These are phyloP conservation scores for Struthio camelus DNA, from an alignment of 2,113 vertebrate genomes.

Conservation along the genomic window DNA sequence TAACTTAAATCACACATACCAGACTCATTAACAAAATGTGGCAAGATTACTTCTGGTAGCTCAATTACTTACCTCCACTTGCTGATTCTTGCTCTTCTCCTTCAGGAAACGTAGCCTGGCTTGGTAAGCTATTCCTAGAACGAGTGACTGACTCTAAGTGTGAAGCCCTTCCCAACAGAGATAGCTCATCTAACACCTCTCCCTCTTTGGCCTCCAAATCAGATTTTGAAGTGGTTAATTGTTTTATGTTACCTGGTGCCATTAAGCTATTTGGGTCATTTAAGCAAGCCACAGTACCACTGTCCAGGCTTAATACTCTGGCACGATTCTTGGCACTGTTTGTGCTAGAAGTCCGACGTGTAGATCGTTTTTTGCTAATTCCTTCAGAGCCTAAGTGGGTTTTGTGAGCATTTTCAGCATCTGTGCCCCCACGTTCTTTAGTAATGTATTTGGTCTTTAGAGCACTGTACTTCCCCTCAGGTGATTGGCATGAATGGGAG, in stretches of 20 bases:
- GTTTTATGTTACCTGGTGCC: constrained; percentile 86
- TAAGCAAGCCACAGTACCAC: constrained; percentile 94
- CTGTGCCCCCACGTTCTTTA: constrained; percentile 73
- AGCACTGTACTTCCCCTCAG: constrained; percentile 85
- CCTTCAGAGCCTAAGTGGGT: constrained; percentile 76
- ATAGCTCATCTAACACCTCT: constrained; percentile 96
- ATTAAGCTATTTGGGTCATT: constrained; percentile 88
- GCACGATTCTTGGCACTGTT: constrained; percentile 91
- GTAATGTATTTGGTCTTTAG: constrained; percentile 84
- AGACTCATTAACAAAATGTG: neutral
- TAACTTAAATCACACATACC: neutral
- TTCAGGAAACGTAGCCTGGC: constrained; percentile 88
- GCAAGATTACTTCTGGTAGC: neutral
- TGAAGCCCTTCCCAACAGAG: constrained; percentile 93
- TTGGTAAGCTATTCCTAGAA: constrained; percentile 96
- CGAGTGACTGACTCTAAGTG: constrained; percentile 98
- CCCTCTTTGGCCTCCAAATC: constrained; percentile 99
- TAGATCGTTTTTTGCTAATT: constrained; percentile 76
- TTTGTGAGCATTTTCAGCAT: constrained; percentile 74
- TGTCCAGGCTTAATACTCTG: constrained; percentile 94
- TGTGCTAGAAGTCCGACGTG: constrained; percentile 87
- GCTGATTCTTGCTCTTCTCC: constrained; percentile 84
- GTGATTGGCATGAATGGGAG: constrained; percentile 91
- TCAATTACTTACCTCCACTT: constrained; percentile 84
- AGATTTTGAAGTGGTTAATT: constrained; percentile 97